Conservation (phyloP, 1,140 invertebrate genomes). For the Drosophila pseudoobscura region DNA sequence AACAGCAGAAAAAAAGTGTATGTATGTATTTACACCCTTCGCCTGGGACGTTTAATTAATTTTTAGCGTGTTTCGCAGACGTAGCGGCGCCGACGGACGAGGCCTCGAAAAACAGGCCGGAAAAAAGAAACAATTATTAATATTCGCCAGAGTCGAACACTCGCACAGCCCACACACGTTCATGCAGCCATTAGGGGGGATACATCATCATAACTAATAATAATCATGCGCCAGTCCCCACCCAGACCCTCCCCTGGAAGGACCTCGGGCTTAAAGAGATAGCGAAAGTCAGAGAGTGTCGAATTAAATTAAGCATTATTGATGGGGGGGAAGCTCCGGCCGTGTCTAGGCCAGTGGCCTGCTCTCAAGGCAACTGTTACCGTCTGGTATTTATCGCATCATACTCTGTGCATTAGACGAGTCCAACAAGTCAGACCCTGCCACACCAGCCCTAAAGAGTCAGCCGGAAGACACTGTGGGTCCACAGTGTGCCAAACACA, state of each 20-base stretch:
- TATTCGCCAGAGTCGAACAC: constrained; percentile 55
- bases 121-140: constrained; percentile 74
- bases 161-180: constrained; percentile 6
- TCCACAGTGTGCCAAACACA: constrained; percentile 15
- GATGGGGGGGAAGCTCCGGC: constrained; percentile 43
- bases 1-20: constrained; percentile 7
- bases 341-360: no score
- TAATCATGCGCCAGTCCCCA: constrained; percentile 64
- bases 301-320: constrained; percentile 81
- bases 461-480: neutral
- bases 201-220: constrained; percentile 79
- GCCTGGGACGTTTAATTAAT: constrained; percentile 75
- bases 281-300: constrained; percentile 26
- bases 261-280: constrained; percentile 18
- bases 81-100: constrained; percentile 3
- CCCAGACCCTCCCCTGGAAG: constrained; percentile 6
- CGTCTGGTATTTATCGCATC: constrained; percentile 61
- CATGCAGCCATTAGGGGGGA: constrained; percentile 44
- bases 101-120: constrained; percentile 35
- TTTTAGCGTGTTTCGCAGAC: constrained; percentile 76
- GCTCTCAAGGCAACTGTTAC: constrained; percentile 34
- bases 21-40: constrained; percentile 21
- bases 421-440: constrained; percentile 7
- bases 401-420: constrained; percentile 25
- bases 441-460: constrained; percentile 45